Evolutionary conservation across 2,113 vertebrate genomes (phyloP).

Genomic region (Mobula birostris): DNA sequence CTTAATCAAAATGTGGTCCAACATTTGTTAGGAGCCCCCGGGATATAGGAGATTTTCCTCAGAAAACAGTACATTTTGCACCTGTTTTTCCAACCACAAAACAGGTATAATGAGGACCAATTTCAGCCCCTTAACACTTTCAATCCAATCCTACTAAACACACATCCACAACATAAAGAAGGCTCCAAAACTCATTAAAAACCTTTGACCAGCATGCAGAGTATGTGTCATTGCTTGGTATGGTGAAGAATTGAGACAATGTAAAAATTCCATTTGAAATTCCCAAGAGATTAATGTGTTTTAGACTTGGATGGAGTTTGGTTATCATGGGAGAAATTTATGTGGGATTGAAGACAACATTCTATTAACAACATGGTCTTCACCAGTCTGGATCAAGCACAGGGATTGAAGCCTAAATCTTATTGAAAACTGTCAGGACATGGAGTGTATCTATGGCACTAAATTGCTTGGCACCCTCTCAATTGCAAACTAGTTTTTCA

Average conservation of each 20-base stretch:
- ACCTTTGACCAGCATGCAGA: not conserved
- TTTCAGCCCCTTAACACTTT: not conserved
- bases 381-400: not conserved
- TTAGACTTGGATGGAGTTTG: not conserved
- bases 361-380: not conserved
- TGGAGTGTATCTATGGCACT: not conserved
- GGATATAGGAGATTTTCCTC: not conserved
- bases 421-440: not conserved
- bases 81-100: not conserved
- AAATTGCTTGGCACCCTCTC: not conserved
- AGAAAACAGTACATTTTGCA: not conserved
- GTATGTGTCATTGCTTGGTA: not conserved
- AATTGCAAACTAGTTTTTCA: not conserved
- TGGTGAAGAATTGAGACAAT: not conserved
- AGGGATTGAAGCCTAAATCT: not conserved
- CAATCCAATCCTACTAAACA: not conserved
- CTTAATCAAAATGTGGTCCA: not conserved
- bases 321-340: not conserved
- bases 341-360: not conserved
- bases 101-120: not conserved
- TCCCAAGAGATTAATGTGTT: not conserved
- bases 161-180: not conserved
- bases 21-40: not conserved
- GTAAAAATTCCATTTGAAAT: not conserved
- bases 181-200: slow-evolving; percentile 3